Conservation (phyloP, 2,797 vertebrate genomes). For the Anolis apletophallus region DNA sequence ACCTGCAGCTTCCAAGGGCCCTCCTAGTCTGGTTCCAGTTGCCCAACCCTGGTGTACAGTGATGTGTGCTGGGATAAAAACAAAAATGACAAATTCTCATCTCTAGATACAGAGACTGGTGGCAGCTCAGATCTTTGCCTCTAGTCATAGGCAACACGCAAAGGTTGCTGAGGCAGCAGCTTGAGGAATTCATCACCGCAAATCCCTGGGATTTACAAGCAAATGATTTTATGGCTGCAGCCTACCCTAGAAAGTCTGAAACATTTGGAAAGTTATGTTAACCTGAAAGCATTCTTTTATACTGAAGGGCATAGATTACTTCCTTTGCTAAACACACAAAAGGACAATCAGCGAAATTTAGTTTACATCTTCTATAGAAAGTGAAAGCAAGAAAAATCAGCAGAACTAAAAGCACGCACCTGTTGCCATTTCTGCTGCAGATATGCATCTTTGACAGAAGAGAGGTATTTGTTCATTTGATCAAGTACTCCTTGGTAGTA, state of each 20-base stretch:
- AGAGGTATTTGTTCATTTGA: slow-evolving; percentile 92
- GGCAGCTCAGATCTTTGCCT: background rate
- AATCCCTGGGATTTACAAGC: background rate
- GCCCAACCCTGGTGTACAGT: no score
- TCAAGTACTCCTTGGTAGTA: slow-evolving; percentile 95
- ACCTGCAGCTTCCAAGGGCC: no score
- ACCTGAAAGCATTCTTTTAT: background rate
- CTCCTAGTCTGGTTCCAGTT: no score
- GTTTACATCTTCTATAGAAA: background rate
- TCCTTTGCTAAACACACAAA: background rate
- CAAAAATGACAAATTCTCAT: no score
- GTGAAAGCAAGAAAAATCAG: background rate
- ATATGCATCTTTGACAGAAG: slow-evolving; percentile 85
- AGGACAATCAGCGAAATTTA: background rate
- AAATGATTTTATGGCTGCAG: background rate
- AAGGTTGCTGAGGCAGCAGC: background rate
- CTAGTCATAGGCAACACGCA: background rate
- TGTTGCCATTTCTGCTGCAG: slow-evolving; percentile 95
- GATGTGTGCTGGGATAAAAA: no score
- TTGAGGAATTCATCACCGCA: background rate
- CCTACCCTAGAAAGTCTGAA: background rate
- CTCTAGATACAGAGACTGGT: no score
- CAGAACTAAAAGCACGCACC: slow-evolving; percentile 75
- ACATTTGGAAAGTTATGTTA: background rate
- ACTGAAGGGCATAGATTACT: background rate